phyloP scores from a whole-genome alignment of 2,888 invertebrate genomes.

The Dasypolia templi region DNA sequence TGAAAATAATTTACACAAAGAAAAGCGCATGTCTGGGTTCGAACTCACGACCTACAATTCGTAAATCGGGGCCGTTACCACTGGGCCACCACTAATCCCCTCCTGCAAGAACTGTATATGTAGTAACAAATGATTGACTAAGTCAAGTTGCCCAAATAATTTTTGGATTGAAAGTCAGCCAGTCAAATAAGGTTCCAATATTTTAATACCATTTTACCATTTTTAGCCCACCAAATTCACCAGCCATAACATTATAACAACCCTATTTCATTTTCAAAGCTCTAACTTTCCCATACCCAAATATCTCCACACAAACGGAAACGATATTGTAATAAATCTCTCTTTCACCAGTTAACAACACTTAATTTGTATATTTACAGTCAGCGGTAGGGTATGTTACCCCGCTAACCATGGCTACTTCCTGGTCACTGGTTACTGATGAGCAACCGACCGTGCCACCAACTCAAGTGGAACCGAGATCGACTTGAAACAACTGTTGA shows the following conservation, averaged over 20 bases:
- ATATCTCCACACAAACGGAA: slow-evolving; percentile 39
- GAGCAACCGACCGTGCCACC: slow-evolving; percentile 64
- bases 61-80: too few species aligned
- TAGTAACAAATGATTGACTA: too few species aligned
- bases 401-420: slow-evolving; percentile 61
- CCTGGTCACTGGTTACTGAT: slow-evolving; percentile 67
- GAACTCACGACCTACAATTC: too few species aligned
- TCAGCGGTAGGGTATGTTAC: slow-evolving; percentile 58
- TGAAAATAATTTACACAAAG: too few species aligned
- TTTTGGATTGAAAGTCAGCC: background rate
- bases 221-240: background rate
- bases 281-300: slow-evolving; percentile 28
- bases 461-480: slow-evolving; percentile 58
- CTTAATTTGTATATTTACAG: slow-evolving; percentile 60
- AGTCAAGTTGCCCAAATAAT: background rate
- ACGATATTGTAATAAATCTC: slow-evolving; percentile 52
- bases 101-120: too few species aligned
- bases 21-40: too few species aligned
- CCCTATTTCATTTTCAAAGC: background rate
- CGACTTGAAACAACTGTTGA: slow-evolving; percentile 57
- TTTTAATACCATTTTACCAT: background rate
- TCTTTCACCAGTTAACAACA: slow-evolving; percentile 17
- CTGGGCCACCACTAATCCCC: too few species aligned
- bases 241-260: background rate
- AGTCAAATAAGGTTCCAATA: background rate